Conservation (phyloP, 2,113 vertebrate genomes). For the Speoplatyrhinus poulsoni region DNA sequence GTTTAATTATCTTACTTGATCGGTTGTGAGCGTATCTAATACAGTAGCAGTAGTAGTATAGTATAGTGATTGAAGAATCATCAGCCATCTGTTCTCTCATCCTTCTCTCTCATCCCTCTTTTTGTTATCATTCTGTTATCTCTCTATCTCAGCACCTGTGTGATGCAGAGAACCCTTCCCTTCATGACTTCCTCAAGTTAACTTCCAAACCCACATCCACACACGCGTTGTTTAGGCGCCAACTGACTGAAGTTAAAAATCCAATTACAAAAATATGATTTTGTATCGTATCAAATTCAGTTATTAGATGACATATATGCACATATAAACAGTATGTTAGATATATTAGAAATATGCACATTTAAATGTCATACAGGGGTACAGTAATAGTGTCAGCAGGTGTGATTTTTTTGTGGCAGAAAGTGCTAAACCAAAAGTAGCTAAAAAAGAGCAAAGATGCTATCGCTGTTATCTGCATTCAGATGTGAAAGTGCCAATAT, state of each 20-base stretch:
- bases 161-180: not conserved
- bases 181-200: not conserved
- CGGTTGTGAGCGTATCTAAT: too few species aligned
- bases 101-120: constrained; percentile 4
- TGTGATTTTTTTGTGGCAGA: constrained; percentile 60
- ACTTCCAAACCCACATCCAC: not conserved
- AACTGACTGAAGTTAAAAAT: not conserved
- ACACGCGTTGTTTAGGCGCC: not conserved
- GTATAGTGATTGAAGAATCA: not conserved
- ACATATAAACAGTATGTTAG: too few species aligned
- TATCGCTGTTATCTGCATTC: constrained; percentile 64
- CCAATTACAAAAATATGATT: not conserved
- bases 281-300: constrained; percentile 9
- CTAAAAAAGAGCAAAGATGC: constrained; percentile 57
- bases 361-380: too few species aligned
- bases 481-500: constrained; percentile 44
- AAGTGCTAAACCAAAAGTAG: constrained; percentile 55
- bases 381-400: constrained; percentile 49
- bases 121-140: not conserved
- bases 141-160: constrained; percentile 28
- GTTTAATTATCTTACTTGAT: too few species aligned
- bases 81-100: constrained; percentile 24
- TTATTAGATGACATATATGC: constrained; percentile 1
- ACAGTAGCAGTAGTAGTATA: not conserved
- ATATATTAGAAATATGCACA: too few species aligned